Conservation (phyloP, 2,113 vertebrate genomes). For the Eptesicus fuscus region DNA sequence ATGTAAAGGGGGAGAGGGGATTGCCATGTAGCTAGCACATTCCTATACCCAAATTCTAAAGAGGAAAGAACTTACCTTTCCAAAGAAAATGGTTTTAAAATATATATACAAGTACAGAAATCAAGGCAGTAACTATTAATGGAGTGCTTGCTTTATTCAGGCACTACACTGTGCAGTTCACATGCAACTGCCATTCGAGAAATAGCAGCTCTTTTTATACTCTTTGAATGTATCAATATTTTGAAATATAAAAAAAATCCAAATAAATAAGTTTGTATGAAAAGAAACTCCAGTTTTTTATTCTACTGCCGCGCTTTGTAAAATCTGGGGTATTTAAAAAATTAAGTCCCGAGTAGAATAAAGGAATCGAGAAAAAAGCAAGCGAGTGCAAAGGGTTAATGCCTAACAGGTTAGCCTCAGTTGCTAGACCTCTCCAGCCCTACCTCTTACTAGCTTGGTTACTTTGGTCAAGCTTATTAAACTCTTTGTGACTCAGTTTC, state of each 20-base stretch:
- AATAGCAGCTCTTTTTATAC: too few species aligned
- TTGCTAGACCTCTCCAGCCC: background rate
- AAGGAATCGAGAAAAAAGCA: too few species aligned
- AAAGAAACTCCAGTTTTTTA: too few species aligned
- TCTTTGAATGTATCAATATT: too few species aligned
- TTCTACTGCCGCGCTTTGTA: too few species aligned
- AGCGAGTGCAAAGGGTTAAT: too few species aligned
- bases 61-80: background rate
- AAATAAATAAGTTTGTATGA: too few species aligned
- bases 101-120: background rate
- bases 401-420: background rate
- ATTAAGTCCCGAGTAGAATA: too few species aligned
- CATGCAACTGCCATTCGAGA: background rate
- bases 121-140: background rate
- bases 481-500: conserved; percentile 10
- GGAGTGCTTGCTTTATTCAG: background rate
- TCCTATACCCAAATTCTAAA: background rate
- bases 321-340: too few species aligned
- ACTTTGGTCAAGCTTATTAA: background rate
- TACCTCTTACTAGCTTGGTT: background rate
- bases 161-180: background rate
- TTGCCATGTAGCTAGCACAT: background rate
- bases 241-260: too few species aligned
- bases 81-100: background rate
- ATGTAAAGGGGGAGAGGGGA: fast-evolving